These are phyloP conservation scores for Borostomias antarcticus DNA, from an alignment of 2,797 vertebrate species.

Conservation along the genomic window DNA sequence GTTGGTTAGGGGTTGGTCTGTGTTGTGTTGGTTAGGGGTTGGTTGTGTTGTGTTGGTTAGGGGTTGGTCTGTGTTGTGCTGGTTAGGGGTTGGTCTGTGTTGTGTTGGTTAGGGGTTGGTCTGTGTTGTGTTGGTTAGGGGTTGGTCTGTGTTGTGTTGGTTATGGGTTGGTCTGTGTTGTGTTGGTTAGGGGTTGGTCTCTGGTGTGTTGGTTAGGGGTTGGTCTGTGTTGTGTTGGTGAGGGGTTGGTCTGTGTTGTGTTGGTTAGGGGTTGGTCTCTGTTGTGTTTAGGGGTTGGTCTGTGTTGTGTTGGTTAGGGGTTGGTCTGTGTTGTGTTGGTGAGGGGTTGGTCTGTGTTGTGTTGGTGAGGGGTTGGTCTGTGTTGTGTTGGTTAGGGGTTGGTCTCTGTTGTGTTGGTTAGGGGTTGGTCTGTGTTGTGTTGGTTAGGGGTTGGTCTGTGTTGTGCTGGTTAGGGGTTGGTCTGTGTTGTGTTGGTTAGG, in stretches of 20 bases:
- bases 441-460: conserved; percentile 26
- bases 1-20: conserved; percentile 27
- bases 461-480: conserved; percentile 24
- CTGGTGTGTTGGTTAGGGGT: conserved; percentile 28
- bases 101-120: conserved; percentile 26
- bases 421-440: conserved; percentile 15
- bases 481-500: conserved; percentile 29
- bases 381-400: conserved; percentile 26
- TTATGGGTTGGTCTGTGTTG: conserved; percentile 15
- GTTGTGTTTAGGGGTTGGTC: too few relatives aligned
- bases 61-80: conserved; percentile 18
- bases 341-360: conserved; percentile 16
- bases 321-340: conserved; percentile 25
- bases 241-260: conserved; percentile 11
- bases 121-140: conserved; percentile 28
- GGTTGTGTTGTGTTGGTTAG: conserved; percentile 24
- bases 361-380: conserved; percentile 26
- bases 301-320: conserved; percentile 26
- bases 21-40: conserved; percentile 26
- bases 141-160: conserved; percentile 22
- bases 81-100: conserved; percentile 21
- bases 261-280: conserved; percentile 28
- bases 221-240: conserved; percentile 27
- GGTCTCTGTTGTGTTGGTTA: conserved; percentile 29
- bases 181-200: conserved; percentile 27